These are phyloP conservation scores for Dromaius novaehollandiae DNA, from an alignment of 2,113 vertebrate genomes.

Conservation along the genomic window DNA sequence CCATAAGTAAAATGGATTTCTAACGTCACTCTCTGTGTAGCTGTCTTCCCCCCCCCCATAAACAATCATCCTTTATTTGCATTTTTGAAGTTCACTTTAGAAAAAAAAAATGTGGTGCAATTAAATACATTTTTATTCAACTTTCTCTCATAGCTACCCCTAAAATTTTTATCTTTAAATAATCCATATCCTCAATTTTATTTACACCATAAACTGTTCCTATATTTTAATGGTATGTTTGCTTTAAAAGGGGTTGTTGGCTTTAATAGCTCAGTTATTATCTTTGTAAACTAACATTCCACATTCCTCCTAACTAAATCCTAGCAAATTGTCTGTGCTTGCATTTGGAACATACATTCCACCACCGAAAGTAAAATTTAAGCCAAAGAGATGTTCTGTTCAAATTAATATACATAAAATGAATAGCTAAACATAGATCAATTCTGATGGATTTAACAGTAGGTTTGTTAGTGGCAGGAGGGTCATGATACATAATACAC, in stretches of 20 bases:
- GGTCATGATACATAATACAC: slow-evolving; percentile 27
- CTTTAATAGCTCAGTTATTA: slow-evolving; percentile 82
- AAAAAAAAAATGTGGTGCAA: slow-evolving; percentile 58
- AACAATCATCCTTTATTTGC: slow-evolving; percentile 65
- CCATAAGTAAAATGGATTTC: slow-evolving; percentile 72
- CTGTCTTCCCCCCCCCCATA: neutral
- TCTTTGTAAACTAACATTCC: slow-evolving; percentile 81
- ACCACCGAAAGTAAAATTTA: slow-evolving; percentile 76
- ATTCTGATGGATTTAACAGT: slow-evolving; percentile 66
- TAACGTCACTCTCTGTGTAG: slow-evolving; percentile 58
- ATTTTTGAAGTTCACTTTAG: slow-evolving; percentile 76
- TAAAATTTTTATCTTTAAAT: slow-evolving; percentile 85
- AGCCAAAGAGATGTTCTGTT: slow-evolving; percentile 76
- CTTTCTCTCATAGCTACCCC: slow-evolving; percentile 67
- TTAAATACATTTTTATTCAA: slow-evolving; percentile 77
- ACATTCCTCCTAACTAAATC: slow-evolving; percentile 78
- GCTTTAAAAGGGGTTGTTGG: slow-evolving; percentile 85
- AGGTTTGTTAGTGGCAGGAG: slow-evolving; percentile 55
- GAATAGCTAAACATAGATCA: slow-evolving; percentile 74
- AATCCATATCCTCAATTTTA: slow-evolving; percentile 82
- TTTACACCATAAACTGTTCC: slow-evolving; percentile 81
- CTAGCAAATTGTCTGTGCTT: slow-evolving; percentile 66
- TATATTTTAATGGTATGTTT: slow-evolving; percentile 85
- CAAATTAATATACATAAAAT: slow-evolving; percentile 78
- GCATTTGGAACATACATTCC: slow-evolving; percentile 71